phyloP scores from a whole-genome alignment of 2,113 vertebrate genomes.

The Perccottus glenii region DNA sequence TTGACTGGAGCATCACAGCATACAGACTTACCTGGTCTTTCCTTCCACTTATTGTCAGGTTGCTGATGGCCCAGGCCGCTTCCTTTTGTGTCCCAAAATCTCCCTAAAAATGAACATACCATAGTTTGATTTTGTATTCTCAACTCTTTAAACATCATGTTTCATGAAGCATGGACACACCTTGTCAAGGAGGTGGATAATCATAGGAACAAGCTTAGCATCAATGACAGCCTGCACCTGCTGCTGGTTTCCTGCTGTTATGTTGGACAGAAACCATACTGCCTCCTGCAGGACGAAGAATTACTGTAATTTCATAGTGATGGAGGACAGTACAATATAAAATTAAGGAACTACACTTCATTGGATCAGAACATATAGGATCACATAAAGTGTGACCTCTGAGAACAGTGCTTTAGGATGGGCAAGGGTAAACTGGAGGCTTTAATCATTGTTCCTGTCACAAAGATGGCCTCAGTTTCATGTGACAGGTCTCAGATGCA shows the following conservation, averaged over 20 bases:
- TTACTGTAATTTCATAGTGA: background rate
- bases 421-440: slow-evolving; percentile 79
- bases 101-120: slow-evolving; percentile 76
- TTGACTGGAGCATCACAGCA: background rate
- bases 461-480: slow-evolving; percentile 62
- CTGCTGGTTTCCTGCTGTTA: slow-evolving; percentile 99
- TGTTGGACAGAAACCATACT: slow-evolving; percentile 99
- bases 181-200: slow-evolving; percentile 98
- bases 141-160: no score
- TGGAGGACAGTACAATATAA: background rate
- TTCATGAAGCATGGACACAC: slow-evolving; percentile 64
- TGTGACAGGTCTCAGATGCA: slow-evolving; percentile 92
- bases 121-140: background rate
- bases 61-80: slow-evolving; percentile 99
- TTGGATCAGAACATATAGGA: slow-evolving; percentile 88
- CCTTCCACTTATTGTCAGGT: slow-evolving; percentile 97
- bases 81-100: slow-evolving; percentile 99
- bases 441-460: slow-evolving; percentile 87
- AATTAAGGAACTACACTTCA: slow-evolving; percentile 43
- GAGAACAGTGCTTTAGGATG: slow-evolving; percentile 72
- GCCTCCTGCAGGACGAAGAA: slow-evolving; percentile 87
- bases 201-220: slow-evolving; percentile 97
- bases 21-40: slow-evolving; percentile 92
- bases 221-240: slow-evolving; percentile 99
- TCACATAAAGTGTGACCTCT: slow-evolving; percentile 62